Percentiles rank a stretch among this genome's conserved stretches.
phyloP scores from a whole-genome alignment of 2,888 invertebrate genomes.

The Andrena hattorfiana region DNA sequence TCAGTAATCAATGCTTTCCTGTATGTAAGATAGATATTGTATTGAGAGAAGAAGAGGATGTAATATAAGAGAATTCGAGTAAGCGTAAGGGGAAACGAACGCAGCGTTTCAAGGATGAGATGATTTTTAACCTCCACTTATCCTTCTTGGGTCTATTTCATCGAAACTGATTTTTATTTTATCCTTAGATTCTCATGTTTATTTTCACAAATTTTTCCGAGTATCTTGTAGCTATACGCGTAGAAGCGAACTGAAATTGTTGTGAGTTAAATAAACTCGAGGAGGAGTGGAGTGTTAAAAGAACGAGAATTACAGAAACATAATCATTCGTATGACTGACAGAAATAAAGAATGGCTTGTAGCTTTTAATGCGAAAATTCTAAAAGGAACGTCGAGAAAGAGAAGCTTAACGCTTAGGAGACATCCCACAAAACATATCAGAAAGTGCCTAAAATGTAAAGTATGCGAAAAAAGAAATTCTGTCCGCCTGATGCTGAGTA shows the following conservation, averaged over 20 bases:
- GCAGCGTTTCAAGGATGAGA: constrained; percentile 11
- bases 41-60: constrained; percentile 47
- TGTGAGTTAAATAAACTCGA: not conserved
- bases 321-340: constrained; percentile 5
- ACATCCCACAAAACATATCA: constrained; percentile 66
- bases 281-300: not conserved
- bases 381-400: constrained; percentile 23
- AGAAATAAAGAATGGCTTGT: constrained; percentile 11
- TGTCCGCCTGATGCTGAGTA: constrained; percentile 19
- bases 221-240: not conserved
- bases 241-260: not conserved
- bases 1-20: constrained; percentile 78
- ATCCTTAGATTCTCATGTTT: not conserved
- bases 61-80: constrained; percentile 32
- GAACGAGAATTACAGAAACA: constrained; percentile 7
- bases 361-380: constrained; percentile 25
- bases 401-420: constrained; percentile 13
- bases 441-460: constrained; percentile 54
- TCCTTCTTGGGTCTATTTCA: not conserved
- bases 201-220: not conserved
- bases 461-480: not conserved
- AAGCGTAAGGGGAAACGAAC: constrained; percentile 12
- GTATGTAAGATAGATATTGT: constrained; percentile 72
- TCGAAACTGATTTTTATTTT: not conserved
- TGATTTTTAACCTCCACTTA: not conserved